phyloP scores from a whole-genome alignment of 2,113 vertebrate genomes.

The Rhegmatorhina hoffmannsi region DNA sequence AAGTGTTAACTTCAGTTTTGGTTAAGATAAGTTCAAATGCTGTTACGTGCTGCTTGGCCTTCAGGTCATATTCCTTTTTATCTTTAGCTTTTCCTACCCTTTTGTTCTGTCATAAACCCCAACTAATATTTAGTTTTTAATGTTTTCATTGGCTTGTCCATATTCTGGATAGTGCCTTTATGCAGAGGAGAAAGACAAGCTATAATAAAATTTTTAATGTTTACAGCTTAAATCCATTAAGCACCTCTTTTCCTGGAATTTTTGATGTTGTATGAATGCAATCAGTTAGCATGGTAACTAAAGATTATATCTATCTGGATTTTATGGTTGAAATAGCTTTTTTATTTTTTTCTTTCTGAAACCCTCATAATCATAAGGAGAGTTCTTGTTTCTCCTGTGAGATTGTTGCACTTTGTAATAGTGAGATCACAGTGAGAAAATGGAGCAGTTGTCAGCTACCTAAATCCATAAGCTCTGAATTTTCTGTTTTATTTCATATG shows the following conservation, averaged over 20 bases:
- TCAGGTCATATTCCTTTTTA: neutral
- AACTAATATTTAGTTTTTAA: neutral
- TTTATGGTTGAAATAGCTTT: neutral
- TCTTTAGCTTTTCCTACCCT: neutral
- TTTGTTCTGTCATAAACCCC: neutral
- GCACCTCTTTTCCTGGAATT: neutral
- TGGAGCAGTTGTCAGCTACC: neutral
- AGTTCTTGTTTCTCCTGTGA: neutral
- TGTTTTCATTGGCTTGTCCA: neutral
- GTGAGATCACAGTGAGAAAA: neutral
- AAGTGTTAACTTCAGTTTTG: neutral
- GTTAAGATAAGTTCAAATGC: neutral
- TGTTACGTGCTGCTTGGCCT: neutral
- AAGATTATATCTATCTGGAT: neutral
- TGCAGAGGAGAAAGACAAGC: neutral
- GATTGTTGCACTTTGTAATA: neutral
- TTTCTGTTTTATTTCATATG: constrained; percentile 1
- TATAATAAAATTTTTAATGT: neutral
- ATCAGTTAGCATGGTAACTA: neutral
- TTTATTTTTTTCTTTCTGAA: neutral
- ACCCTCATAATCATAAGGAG: neutral
- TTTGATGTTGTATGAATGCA: neutral
- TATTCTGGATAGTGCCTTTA: neutral
- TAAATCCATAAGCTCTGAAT: neutral
- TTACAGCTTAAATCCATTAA: neutral